Evolutionary conservation across 2,888 invertebrate species (phyloP).

Genomic region (Calliphora vomitoria): DNA sequence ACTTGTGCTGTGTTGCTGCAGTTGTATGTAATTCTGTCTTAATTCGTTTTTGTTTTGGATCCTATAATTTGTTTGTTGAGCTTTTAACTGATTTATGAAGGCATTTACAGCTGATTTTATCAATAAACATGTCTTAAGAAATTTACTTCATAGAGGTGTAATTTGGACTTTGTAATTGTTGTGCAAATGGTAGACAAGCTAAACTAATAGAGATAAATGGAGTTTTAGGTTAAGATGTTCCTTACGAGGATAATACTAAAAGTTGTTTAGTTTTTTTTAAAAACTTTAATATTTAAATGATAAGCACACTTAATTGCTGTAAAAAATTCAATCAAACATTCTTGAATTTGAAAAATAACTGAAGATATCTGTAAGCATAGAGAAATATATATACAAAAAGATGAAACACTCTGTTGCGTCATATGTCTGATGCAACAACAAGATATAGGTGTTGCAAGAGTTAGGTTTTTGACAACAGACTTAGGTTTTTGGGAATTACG

Average conservation of each 20-base stretch:
- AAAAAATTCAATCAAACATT: too few species aligned
- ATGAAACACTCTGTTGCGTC: too few species aligned
- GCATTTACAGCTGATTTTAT: constrained; percentile 54
- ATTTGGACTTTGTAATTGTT: constrained; percentile 56
- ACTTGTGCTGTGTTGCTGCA: not conserved
- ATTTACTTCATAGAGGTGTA: constrained; percentile 64
- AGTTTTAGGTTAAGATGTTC: not conserved
- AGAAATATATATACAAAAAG: too few species aligned
- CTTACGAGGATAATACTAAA: not conserved
- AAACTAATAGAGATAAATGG: constrained; percentile 58
- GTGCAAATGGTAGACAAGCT: constrained; percentile 9
- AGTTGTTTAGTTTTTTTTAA: not conserved
- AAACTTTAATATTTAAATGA: not conserved
- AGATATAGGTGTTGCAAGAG: too few species aligned
- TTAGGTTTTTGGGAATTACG: too few species aligned
- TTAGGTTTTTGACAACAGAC: too few species aligned
- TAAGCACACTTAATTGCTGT: too few species aligned
- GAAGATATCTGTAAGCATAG: too few species aligned
- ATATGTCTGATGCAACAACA: too few species aligned
- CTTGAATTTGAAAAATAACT: too few species aligned
- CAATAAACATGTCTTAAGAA: constrained; percentile 52
- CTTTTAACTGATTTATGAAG: constrained; percentile 56
- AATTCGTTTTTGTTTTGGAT: constrained; percentile 16
- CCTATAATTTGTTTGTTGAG: constrained; percentile 52
- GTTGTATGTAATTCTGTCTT: constrained; percentile 34